Base-by-base conservation (phyloP, 1,140 invertebrate species). In the Lethrus apterus region DNA sequence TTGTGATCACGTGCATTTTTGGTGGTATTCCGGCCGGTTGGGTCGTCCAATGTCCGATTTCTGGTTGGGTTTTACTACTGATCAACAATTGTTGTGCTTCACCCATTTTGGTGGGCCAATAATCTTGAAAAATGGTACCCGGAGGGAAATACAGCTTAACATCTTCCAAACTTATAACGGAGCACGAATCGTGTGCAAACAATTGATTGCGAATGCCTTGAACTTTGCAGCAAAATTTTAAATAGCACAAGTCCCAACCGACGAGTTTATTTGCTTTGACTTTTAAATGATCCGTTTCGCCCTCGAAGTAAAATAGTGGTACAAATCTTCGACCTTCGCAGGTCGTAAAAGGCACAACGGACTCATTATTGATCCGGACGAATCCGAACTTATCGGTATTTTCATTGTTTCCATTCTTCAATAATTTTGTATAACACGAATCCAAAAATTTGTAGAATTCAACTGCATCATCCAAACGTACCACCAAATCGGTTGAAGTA, bases 221-320 rank as follows among this genome's bases (percentile, higher is more conserved):
- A 42, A 91, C 88, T 70, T 93, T 93, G 70, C 90, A 93, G 68
- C 90, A 93, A 64, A 94, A 91, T 67, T 93, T 93, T 32, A 94
- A 72, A 66, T 93, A 93, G 0, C 88, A 86, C 32, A 93, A 65
- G 68, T 93, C 89, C 91, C 90, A 94, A 33, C 87, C 86, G 57
- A 86, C 84, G 23, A 92, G 68, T 60, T 84, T 80, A 59, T 88
- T 81, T 24, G 87, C 84, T 61, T 90, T 89, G 24, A 83, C 74
- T 61, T 89, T 89, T 0, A 91, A 70, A 66, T 89, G 89, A 61
- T 91, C 86, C 1, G 86, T 91, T 72, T 93, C 89, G 48, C 88
- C 88, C 71, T 92, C 89, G 63, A 93, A 92, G 65, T 92, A 92
- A 67, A 93, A 93, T 9, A 95, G 65, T 9, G 91, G 92, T 38